These are phyloP conservation scores for Lysandra bellargus DNA, from an alignment of 2,888 invertebrate species.

Conservation along the genomic window DNA sequence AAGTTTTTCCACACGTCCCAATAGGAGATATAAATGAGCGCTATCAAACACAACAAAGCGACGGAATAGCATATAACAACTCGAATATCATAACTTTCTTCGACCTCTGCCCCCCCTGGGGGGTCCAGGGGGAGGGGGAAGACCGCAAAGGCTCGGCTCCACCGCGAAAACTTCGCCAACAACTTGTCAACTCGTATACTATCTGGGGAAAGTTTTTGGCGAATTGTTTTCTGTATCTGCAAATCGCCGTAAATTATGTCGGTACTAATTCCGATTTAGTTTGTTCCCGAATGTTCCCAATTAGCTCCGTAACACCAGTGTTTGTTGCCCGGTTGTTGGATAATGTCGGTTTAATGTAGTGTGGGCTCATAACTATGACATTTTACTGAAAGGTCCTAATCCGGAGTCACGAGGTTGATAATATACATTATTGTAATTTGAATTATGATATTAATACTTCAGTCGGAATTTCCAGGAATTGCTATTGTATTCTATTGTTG, in stretches of 20 bases:
- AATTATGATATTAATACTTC: too few species aligned
- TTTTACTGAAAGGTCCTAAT: background rate
- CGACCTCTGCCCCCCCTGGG: background rate
- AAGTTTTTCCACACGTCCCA: constrained; percentile 15
- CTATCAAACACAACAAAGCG: constrained; percentile 17
- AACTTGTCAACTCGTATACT: constrained; percentile 27
- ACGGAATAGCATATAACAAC: constrained; percentile 5
- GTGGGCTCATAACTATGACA: background rate
- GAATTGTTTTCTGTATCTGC: constrained; percentile 22
- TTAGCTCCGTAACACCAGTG: constrained; percentile 11
- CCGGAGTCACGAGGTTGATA: background rate
- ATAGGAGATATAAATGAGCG: constrained; percentile 18
- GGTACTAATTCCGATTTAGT: constrained; percentile 26
- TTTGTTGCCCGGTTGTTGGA: background rate
- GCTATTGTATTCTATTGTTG: too few species aligned
- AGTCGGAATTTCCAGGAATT: too few species aligned
- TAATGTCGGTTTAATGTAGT: background rate
- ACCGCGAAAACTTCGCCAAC: constrained; percentile 1
- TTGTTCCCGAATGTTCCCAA: constrained; percentile 13
- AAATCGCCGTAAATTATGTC: constrained; percentile 15
- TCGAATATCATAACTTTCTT: constrained; percentile 36
- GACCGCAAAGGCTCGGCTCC: constrained; percentile 16
- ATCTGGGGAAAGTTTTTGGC: constrained; percentile 16
- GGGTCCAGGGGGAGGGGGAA: background rate
- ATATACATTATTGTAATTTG: too few species aligned